Percentiles rank a stretch among this genome's conserved stretches.
phyloP scores from a whole-genome alignment of 2,113 vertebrate species.

The Rynchops niger region DNA sequence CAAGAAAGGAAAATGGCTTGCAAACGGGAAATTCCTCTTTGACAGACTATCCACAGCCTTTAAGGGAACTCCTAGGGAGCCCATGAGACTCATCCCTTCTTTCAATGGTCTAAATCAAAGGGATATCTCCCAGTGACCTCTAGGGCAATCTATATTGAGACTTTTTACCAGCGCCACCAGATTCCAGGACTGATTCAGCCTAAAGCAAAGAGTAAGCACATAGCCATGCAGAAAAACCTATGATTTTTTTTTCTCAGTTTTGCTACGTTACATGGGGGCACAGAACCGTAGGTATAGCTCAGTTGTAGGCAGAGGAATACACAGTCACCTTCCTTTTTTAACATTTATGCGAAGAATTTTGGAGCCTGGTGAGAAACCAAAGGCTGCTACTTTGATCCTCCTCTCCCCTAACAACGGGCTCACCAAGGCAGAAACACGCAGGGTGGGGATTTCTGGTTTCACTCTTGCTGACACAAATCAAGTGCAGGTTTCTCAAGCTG shows the following conservation, averaged over 20 bases:
- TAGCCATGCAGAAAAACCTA: neutral
- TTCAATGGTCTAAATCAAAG: neutral
- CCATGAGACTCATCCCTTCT: neutral
- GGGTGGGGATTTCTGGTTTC: constrained; percentile 64
- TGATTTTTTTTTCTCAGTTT: neutral
- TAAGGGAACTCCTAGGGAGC: neutral
- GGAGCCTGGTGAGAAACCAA: neutral
- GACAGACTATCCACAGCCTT: neutral
- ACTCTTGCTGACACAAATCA: constrained; percentile 70
- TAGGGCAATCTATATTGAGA: neutral
- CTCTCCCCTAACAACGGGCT: constrained; percentile 37
- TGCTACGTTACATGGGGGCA: neutral
- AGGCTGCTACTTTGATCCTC: constrained; percentile 59
- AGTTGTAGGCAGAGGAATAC: neutral
- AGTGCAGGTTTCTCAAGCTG: constrained; percentile 73
- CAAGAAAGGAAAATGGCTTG: neutral
- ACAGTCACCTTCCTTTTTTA: neutral
- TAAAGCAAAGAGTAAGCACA: neutral
- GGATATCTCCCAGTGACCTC: neutral
- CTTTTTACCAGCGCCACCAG: neutral
- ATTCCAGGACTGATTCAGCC: neutral
- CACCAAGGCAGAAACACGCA: neutral
- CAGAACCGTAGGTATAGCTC: neutral
- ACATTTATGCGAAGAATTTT: neutral
- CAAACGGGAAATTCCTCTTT: neutral